phyloP scores from a whole-genome alignment of 2,797 vertebrate species.

The Enteromius afrohamiltoni region DNA sequence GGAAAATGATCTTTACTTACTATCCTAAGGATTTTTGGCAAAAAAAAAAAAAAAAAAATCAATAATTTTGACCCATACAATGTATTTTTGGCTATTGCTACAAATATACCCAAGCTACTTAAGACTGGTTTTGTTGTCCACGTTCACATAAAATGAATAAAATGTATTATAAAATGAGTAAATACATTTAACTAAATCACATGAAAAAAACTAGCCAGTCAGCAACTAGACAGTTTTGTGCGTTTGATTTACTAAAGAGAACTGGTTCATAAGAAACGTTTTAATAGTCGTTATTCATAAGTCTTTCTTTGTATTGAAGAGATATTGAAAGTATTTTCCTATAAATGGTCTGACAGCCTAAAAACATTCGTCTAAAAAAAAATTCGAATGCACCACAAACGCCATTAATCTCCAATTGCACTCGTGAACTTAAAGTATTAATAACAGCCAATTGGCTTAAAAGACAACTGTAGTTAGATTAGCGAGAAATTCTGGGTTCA shows the following conservation, averaged over 20 bases:
- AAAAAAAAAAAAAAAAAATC: too few relatives aligned
- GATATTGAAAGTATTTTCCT: neutral
- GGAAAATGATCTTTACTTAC: too few relatives aligned
- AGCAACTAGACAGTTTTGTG: neutral
- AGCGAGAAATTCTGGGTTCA: slow-evolving; percentile 33
- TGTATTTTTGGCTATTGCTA: too few relatives aligned
- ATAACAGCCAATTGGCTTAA: slow-evolving; percentile 40
- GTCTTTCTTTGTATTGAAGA: neutral
- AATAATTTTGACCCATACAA: too few relatives aligned
- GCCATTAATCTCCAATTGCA: slow-evolving; percentile 24
- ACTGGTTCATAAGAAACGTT: neutral
- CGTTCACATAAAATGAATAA: too few relatives aligned
- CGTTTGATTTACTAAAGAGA: neutral
- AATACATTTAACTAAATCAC: neutral
- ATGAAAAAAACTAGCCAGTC: neutral
- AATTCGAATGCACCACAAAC: neutral
- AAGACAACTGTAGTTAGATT: slow-evolving; percentile 47
- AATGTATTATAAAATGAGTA: neutral
- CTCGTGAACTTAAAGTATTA: slow-evolving; percentile 25
- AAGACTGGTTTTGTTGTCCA: too few relatives aligned
- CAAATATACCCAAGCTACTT: too few relatives aligned
- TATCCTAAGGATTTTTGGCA: too few relatives aligned
- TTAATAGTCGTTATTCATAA: neutral
- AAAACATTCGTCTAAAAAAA: neutral
- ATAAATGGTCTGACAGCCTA: neutral